Base-by-base conservation (phyloP, 2,797 vertebrate genomes). In the Sphenopsis melanotis region DNA sequence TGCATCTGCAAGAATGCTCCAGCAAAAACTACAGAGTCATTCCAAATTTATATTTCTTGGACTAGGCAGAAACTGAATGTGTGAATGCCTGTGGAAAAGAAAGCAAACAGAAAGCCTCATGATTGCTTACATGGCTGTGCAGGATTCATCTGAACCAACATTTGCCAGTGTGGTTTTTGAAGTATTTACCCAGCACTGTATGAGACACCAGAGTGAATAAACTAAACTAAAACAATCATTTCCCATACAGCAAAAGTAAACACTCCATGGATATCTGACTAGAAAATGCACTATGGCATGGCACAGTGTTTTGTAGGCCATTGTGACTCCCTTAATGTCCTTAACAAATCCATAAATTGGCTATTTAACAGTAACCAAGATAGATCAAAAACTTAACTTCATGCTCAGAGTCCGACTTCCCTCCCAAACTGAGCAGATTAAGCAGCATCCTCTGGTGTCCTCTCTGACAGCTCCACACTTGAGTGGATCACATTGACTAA, bases 401-500 rank as follows among this genome's bases (percentile, higher is more conserved):
- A 79, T 94, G n/a, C 66, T 88, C 76, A 46, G 59, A 91, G 92
- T 96, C 84, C 82, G 14, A 82, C 85, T 92, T 91, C 72, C 59
- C 93, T 97, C 94, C 91, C 94, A 84, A 89, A 92, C 41, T 79
- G 87, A 96, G 88, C 75, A 96, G 93, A 95, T 97, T 96, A 97
- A 97, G 84, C 63, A 60, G 46, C 66, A 91, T 86, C 39, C 46
- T 0, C 23, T 78, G 69, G 57, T 76, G 77, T 91, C 94, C 92
- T 91, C 82, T 88, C 84, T 50, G 39, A 91, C 84, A 93, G 93
- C 91, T 95, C 94, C 90, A 89, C 93, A 91, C 83, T 97, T 94
- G 95, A 96, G 87, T 97, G 83, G 89, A 96, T 97, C 94, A 87
- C 91, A 74, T 87, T 96, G 94, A 96, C 93, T 96, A 84, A 95